phyloP scores from a whole-genome alignment of 2,797 vertebrate species.

The Iguana delicatissima region DNA sequence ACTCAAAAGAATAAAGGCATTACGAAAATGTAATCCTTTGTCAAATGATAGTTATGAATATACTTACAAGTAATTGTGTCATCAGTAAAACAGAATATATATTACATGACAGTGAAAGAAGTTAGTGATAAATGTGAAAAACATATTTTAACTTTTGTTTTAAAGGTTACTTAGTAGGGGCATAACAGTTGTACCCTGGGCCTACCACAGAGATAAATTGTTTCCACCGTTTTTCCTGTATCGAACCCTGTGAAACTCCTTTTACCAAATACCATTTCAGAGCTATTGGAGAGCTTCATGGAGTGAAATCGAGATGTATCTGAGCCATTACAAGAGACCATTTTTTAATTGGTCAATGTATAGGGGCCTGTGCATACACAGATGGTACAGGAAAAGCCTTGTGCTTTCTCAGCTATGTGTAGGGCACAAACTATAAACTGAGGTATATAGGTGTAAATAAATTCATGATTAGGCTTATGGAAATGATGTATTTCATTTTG shows the following conservation, averaged over 20 bases:
- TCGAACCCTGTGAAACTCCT: not conserved
- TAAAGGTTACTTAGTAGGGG: not conserved
- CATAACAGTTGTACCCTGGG: not conserved
- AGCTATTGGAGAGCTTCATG: not conserved
- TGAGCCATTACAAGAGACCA: not conserved
- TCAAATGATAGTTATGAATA: conserved; percentile 38
- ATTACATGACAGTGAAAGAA: not conserved
- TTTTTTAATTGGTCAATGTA: not conserved
- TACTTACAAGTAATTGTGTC: not conserved
- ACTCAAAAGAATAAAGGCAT: conserved; percentile 7
- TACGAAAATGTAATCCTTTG: conserved; percentile 38
- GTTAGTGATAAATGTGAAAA: not conserved
- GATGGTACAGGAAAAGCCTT: not conserved
- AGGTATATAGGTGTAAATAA: not conserved
- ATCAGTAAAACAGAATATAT: not conserved
- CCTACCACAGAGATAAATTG: not conserved
- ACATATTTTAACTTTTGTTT: not conserved
- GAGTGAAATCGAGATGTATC: not conserved
- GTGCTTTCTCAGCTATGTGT: not conserved
- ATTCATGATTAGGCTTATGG: not conserved
- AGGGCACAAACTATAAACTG: not conserved
- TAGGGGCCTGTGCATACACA: not conserved
- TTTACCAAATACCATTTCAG: not conserved
- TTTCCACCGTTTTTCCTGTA: not conserved
- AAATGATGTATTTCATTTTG: not conserved